Evolutionary conservation across 2,888 invertebrate species (phyloP).

Genomic region (Nomada hirtipes): DNA sequence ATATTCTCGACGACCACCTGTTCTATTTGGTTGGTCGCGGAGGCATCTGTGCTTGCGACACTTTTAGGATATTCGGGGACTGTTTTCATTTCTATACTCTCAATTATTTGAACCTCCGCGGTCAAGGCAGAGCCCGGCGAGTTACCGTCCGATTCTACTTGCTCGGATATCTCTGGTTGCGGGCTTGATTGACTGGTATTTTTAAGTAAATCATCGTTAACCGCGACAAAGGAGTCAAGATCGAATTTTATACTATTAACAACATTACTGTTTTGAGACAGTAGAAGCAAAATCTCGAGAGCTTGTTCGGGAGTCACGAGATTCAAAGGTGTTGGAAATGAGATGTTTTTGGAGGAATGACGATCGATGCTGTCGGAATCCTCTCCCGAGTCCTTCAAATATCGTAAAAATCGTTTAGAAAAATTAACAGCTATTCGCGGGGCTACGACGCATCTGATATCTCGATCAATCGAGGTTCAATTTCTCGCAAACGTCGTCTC

Average conservation of each 20-base stretch:
- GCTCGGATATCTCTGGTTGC: neutral
- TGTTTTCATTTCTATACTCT: slow-evolving; percentile 44
- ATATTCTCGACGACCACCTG: neutral
- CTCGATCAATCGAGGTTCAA: neutral
- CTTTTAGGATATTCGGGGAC: slow-evolving; percentile 5
- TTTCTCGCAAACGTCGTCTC: neutral
- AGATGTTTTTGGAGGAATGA: slow-evolving; percentile 66
- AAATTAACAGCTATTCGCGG: neutral
- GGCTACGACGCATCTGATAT: too few relatives aligned
- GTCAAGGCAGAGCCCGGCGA: slow-evolving; percentile 7
- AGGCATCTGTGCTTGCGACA: neutral
- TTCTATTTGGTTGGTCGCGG: neutral
- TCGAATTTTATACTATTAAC: slow-evolving; percentile 47
- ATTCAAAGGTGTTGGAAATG: slow-evolving; percentile 69
- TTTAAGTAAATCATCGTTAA: slow-evolving; percentile 40
- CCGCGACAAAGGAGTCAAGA: slow-evolving; percentile 39
- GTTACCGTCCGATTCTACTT: slow-evolving; percentile 6
- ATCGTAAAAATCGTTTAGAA: slow-evolving; percentile 50
- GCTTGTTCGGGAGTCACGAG: slow-evolving; percentile 76
- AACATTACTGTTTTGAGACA: slow-evolving; percentile 71
- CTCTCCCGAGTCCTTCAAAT: slow-evolving; percentile 80
- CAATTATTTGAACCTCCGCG: slow-evolving; percentile 44
- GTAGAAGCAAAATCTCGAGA: slow-evolving; percentile 75
- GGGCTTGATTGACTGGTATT: slow-evolving; percentile 58
- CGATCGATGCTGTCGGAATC: slow-evolving; percentile 72